Conservation (phyloP, 1,140 invertebrate species). For the Aphis craccivora region DNA sequence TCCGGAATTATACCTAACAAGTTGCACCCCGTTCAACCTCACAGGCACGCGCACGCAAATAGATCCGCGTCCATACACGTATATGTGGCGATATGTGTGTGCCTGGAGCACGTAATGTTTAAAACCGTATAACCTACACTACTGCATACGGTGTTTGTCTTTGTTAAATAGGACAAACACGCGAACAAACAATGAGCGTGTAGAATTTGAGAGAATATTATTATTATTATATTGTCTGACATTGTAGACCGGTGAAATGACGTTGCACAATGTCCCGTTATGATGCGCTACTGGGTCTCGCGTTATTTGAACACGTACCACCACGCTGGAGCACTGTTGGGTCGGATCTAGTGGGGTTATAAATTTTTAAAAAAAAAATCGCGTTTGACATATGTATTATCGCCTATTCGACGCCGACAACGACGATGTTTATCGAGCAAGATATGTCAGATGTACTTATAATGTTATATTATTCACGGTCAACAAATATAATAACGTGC, state of each 20-base stretch:
- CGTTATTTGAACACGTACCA: slow-evolving; percentile 52
- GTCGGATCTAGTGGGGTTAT: background rate
- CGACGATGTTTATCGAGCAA: background rate
- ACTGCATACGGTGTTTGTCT: slow-evolving; percentile 44
- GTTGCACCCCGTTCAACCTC: background rate
- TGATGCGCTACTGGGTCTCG: slow-evolving; percentile 56
- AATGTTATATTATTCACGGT: background rate
- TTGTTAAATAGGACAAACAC: slow-evolving; percentile 58
- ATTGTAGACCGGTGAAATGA: slow-evolving; percentile 51
- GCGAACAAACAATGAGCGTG: slow-evolving; percentile 57
- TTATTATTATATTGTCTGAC: slow-evolving; percentile 51
- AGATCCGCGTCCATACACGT: background rate
- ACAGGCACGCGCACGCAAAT: background rate
- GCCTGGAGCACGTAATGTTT: background rate
- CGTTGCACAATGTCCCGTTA: slow-evolving; percentile 57
- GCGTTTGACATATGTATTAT: slow-evolving; percentile 49
- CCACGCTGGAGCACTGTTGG: background rate
- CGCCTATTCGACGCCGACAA: background rate
- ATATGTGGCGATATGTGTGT: background rate
- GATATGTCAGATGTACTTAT: background rate
- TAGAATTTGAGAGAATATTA: slow-evolving; percentile 56
- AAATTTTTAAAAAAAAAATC: slow-evolving; percentile 12
- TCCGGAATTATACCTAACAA: too few relatives aligned
- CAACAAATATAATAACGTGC: background rate
- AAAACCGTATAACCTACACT: background rate